Percentiles rank a stretch among this genome's conserved stretches.
Evolutionary conservation across 2,888 invertebrate species (phyloP).

Genomic region (Octodonta nipae): DNA sequence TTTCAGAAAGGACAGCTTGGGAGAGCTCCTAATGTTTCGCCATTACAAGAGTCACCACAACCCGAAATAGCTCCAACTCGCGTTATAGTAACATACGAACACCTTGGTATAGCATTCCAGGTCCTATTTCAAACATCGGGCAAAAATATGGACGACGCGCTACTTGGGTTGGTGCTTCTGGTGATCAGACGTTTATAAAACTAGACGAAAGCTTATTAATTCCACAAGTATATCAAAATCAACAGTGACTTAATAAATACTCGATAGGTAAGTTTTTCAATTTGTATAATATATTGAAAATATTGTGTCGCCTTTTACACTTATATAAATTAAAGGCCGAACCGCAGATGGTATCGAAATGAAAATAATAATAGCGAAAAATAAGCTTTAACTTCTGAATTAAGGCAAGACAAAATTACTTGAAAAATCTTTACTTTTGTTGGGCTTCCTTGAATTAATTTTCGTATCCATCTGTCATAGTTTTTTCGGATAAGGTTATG

Average conservation of each 20-base stretch:
- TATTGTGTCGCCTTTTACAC: too few species aligned
- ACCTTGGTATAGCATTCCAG: constrained; percentile 61
- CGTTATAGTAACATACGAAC: constrained; percentile 34
- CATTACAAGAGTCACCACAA: constrained; percentile 27
- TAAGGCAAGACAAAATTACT: too few species aligned
- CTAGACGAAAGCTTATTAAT: constrained; percentile 86
- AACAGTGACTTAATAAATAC: constrained; percentile 74
- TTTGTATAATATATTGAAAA: too few species aligned
- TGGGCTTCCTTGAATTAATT: too few species aligned
- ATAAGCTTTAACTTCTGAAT: too few species aligned
- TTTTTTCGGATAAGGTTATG: too few species aligned
- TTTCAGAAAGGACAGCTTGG: constrained; percentile 51
- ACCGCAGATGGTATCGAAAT: too few species aligned
- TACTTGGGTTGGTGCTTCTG: constrained; percentile 89
- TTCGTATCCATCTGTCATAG: too few species aligned
- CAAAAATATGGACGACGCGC: constrained; percentile 76
- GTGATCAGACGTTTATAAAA: constrained; percentile 88
- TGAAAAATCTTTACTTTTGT: too few species aligned
- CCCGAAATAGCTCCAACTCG: constrained; percentile 29
- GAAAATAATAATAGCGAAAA: too few species aligned
- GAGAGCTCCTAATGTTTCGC: constrained; percentile 30
- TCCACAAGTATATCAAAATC: constrained; percentile 76
- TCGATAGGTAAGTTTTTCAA: constrained; percentile 69
- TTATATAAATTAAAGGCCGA: too few species aligned
- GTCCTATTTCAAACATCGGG: constrained; percentile 66